These are phyloP conservation scores for Crepidodera aurea DNA, from an alignment of 2,888 invertebrate genomes.

Conservation along the genomic window DNA sequence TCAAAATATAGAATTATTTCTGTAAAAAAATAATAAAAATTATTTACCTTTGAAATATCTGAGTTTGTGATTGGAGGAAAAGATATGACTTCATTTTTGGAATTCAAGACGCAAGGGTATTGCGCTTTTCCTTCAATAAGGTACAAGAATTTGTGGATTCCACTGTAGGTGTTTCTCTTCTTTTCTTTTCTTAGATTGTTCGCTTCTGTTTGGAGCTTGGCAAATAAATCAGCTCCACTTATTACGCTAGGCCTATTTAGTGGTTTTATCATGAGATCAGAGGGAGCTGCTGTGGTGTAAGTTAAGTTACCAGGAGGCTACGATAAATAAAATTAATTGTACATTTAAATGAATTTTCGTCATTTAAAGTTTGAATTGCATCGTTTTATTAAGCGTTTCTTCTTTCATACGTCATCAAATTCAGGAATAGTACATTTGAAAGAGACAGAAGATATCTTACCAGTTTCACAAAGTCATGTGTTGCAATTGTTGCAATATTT, in stretches of 20 bases:
- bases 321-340: slow-evolving; percentile 18
- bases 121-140: slow-evolving; percentile 76
- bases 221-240: slow-evolving; percentile 74
- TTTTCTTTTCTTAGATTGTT: slow-evolving; percentile 83
- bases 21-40: slow-evolving; percentile 1
- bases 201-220: slow-evolving; percentile 76
- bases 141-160: slow-evolving; percentile 85
- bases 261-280: slow-evolving; percentile 72
- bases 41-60: slow-evolving; percentile 76
- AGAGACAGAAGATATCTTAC: slow-evolving; percentile 50
- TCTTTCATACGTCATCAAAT: too few species aligned
- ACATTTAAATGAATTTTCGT: neutral
- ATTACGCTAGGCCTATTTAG: slow-evolving; percentile 68
- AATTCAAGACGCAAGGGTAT: slow-evolving; percentile 77
- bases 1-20: too few species aligned
- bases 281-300: slow-evolving; percentile 75
- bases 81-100: slow-evolving; percentile 74
- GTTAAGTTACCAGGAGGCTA: slow-evolving; percentile 64
- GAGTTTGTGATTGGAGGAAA: slow-evolving; percentile 89
- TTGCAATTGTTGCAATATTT: slow-evolving; percentile 81
- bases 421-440: too few species aligned
- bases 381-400: too few species aligned
- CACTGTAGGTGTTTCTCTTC: slow-evolving; percentile 82
- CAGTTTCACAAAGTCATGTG: slow-evolving; percentile 78
- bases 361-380: neutral